These are phyloP conservation scores for Hyposoter dolosus DNA, from an alignment of 2,888 invertebrate species.

Conservation along the genomic window DNA sequence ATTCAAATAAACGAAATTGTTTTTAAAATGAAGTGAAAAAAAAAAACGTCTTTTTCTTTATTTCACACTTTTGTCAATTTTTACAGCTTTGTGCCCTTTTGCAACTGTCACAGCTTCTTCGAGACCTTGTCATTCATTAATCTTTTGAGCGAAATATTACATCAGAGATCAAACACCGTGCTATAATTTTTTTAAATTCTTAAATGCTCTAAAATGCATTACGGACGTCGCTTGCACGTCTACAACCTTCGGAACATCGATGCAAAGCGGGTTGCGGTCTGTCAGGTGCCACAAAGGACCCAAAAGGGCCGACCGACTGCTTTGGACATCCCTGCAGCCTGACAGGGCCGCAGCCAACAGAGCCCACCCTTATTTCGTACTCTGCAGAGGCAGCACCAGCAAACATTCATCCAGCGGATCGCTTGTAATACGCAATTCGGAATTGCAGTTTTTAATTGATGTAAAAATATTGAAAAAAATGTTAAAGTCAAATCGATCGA, in stretches of 20 bases:
- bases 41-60: slow-evolving; percentile 52
- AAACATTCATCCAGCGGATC: not conserved
- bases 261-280: slow-evolving; percentile 70
- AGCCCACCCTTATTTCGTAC: slow-evolving; percentile 9
- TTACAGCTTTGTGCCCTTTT: not conserved
- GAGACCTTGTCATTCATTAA: not conserved
- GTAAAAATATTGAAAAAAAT: not conserved
- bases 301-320: not conserved
- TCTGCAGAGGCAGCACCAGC: not conserved
- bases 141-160: not conserved
- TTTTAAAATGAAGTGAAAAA: slow-evolving; percentile 80
- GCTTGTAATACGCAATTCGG: not conserved
- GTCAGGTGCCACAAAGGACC: slow-evolving; percentile 61
- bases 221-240: not conserved
- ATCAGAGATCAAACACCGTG: not conserved
- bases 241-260: slow-evolving; percentile 61
- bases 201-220: not conserved
- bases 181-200: not conserved
- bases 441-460: not conserved
- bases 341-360: slow-evolving; percentile 55
- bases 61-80: slow-evolving; percentile 16
- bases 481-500: not conserved
- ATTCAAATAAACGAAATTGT: slow-evolving; percentile 85
- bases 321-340: slow-evolving; percentile 60
- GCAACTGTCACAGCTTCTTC: not conserved